Base-by-base conservation (phyloP, 2,113 vertebrate genomes). In the Puffinus mauretanicus region DNA sequence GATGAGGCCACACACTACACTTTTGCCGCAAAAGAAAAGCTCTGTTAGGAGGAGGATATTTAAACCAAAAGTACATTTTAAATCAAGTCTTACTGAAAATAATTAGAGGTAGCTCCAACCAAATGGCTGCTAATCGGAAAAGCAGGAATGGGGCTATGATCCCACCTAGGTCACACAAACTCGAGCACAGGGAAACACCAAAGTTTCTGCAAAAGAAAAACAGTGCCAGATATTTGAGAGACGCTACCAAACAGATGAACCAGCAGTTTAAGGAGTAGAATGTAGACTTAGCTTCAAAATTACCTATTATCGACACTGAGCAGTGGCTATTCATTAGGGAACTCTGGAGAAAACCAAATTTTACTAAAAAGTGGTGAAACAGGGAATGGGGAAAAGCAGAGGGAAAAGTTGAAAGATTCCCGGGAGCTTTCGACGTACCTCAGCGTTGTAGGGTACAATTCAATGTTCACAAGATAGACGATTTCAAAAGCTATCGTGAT, bases 401-500 rank as follows among this genome's bases (percentile, higher is more conserved):
- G 4, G 27, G 17, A 42, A 64, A 69, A 38, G 22, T 0, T 69
- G 32, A 61, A 85, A 52, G 47, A 46, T 55, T 80, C 17, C 65
- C 71, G 24, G 15, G 30, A 88, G 25, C 4, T 82, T 90, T n/a
- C 2, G 1, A 92, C 82, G 42, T 98, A 99, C 99, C 99, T 98
- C 96, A 99, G 96, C 6, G 98, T 98, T 0, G 99, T 99, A 20
- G 99, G 99, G 93, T 99, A 99, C 90, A 99, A 89, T 92, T 99
- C 99, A 16, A 97, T 99, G 96, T 99, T 99, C 38, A 99, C 98
- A 86, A 99, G 98, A 72, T 99, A 99, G 32, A 99, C 99, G 52
- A 99, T 98, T 98, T 99, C 99, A 93, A 99, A 99, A 92, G 99
- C 97, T 95, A 99, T 98, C 7, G 99, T 99, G 97, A 99, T 99